Evolutionary conservation across 2,113 vertebrate species (phyloP).

Genomic region (Saguinus imperator): DNA sequence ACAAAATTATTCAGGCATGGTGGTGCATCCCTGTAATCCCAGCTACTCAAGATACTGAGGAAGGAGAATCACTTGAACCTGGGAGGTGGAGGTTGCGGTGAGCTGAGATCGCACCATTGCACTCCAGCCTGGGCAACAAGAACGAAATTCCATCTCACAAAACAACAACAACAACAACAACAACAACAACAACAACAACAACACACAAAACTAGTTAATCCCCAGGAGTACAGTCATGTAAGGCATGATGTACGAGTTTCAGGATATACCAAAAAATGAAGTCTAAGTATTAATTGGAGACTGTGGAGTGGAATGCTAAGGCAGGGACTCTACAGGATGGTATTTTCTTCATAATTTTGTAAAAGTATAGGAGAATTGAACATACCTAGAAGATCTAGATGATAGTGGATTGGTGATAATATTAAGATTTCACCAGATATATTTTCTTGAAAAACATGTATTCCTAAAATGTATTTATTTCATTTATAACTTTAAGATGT

Average conservation of each 20-base stretch:
- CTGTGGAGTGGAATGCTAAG: neutral
- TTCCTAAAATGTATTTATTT: neutral
- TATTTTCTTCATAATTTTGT: conserved; percentile 40
- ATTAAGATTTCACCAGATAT: neutral
- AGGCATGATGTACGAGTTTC: neutral
- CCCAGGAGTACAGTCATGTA: neutral
- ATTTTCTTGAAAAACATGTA: neutral
- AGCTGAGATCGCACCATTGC: too few relatives aligned
- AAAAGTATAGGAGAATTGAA: neutral
- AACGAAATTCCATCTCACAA: too few relatives aligned
- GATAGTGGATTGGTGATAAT: neutral
- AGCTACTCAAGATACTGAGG: too few relatives aligned
- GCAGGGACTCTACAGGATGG: neutral
- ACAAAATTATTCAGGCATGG: too few relatives aligned
- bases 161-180: too few relatives aligned
- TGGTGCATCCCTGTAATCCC: too few relatives aligned
- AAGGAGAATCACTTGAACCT: too few relatives aligned
- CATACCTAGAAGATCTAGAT: neutral
- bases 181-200: neutral
- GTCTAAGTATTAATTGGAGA: neutral
- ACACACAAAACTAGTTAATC: neutral
- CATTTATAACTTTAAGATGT: neutral
- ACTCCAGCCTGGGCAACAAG: too few relatives aligned
- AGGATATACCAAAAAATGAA: neutral
- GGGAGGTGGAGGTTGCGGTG: too few relatives aligned